Base-by-base conservation (phyloP, 2,113 vertebrate genomes). In the Microcebus tavaratra region DNA sequence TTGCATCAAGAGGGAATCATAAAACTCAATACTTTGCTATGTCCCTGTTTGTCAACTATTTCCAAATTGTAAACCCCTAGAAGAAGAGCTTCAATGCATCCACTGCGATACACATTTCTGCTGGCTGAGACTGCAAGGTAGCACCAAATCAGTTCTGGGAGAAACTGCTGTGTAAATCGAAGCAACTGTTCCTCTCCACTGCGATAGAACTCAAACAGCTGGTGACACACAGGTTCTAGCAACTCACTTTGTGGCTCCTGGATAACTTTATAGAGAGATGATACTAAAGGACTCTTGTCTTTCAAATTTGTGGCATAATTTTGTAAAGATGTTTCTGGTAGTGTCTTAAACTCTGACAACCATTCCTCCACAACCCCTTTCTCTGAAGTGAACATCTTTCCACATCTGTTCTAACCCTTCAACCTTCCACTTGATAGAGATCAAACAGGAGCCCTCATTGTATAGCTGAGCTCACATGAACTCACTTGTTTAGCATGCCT, bases 31-130 rank as follows among this genome's bases (percentile, higher is more conserved):
- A 99, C 98, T 99, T 99, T 99, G 98, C 99, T 99, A 95, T 99
- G 99, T 50, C 99, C 99, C 91, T 99, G 99, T 98, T 99, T 99
- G 98, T 99, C 99, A 97, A 99, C 99, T 98, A 99, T 99, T 99
- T 99, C 99, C 99, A 99, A 99, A 98, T 99, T 99, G 98, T 99
- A 99, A 98, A 99, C 99, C 98, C 99, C 99, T 94, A 99, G 98
- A 93, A 99, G 99, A 93, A 99, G 99, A 78, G 99, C 99, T 94
- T 99, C 99, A 42, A 99, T 99, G 98, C 99, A 99, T 94, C 99
- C 99, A 65, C 99, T 99, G 98, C 99, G 99, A 96, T 99, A 99
- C 27, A 99, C 98, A 97, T 99, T 99, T 95, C 99, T 98, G 98
- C 99, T 99, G 84, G 99, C 98, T 73, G 99, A 99, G 96, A 99